Evolutionary conservation across 2,797 vertebrate species (phyloP), one percentile per base, ranked within the genome.

Genomic region (Pipistrellus kuhlii): DNA sequence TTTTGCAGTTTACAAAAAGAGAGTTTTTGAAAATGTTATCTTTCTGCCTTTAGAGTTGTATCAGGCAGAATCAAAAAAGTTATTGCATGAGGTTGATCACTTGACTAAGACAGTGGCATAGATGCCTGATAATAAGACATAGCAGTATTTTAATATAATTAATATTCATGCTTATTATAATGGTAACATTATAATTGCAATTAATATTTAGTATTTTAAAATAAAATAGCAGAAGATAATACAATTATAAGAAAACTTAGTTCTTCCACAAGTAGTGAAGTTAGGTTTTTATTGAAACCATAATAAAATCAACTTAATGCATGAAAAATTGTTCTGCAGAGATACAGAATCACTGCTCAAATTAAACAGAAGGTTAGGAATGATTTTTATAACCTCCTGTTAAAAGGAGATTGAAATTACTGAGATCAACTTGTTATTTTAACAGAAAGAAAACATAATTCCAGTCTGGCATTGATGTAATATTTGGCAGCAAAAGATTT

Each of bases 181-280:
- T 53, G 41, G 10, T 46, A 48, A 59, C 81, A 64, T 75, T 64
- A 46, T 38, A 62, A 41, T 78, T 88, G 9, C 64, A 83, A 30
- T 69, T 69, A 90, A 20, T 86, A 90, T 82, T 94, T 91, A 71
- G 77, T 81, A 91, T 76, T 88, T 81, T 80, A 62, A 68, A 88
- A 73, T 87, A 92, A 88, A 76, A 72, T 59, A 81, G 30, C 7
- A 44, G 21, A 68, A 35, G 18, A 2, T 91, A 91, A 57, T 11
- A 38, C 0, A 85, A 30, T 53, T 53, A 15, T 53, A 75, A 94
- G 32, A 71, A 84, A 90, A 81, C 46, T 23, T 71, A 46, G 12
- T 17, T 76, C 15, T 93, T 90, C 14, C 6, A 95, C 12, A 35
- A 85, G 51, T 82, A 92, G 27, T 83, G 27, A 93, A 68, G 46